Base-by-base conservation (phyloP, 1,140 invertebrate species). In the Neodiprion pinetum region DNA sequence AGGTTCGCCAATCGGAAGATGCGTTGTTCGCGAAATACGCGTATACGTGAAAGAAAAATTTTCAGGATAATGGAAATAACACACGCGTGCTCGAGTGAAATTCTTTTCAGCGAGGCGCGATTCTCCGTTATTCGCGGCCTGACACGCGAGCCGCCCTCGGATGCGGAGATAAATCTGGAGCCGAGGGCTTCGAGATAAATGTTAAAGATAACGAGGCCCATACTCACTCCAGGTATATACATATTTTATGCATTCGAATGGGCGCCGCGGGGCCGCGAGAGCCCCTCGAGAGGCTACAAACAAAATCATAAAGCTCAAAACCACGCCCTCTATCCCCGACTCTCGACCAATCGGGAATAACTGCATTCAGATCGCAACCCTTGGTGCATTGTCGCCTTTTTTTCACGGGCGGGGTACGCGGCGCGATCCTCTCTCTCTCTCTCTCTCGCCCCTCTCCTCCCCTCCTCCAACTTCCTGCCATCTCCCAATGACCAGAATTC, bases 281-380 rank as follows among this genome's bases (percentile, higher is more conserved):
- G 48, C 23, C 79, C 80, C 78, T 84, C 80, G 81, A 83, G 82
- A 80, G 78, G 79, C 80, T 85, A 83, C 81, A 85, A 84, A 86
- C 86, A 87, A 87, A 87, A 87, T 87, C 84, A 87, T 87, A 87
- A 87, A 80, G 83, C 78, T 83, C 73, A 68, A 75, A 70, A 79
- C 87, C 87, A 88, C 87, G 87, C 87, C 87, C 77, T 87, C 81
- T 83, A 87, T 83, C 86, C 87, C 84, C 76, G 70, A 50, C 53
- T 74, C 70, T 80, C 80, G 81, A 67, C 87, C 86, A 88, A 88
- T 88, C 80, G 75, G 75, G 68, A 79, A 70, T 69, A 75, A 82
- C 78, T 88, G 86, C 87, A 88, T 88, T 86, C 85, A 80, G 87
- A 86, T 85, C 81, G 85, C 84, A 83, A 85, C 81, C 85, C 82